Evolutionary conservation across 1,140 invertebrate species (phyloP).

Genomic region (Eufriesea mexicana): DNA sequence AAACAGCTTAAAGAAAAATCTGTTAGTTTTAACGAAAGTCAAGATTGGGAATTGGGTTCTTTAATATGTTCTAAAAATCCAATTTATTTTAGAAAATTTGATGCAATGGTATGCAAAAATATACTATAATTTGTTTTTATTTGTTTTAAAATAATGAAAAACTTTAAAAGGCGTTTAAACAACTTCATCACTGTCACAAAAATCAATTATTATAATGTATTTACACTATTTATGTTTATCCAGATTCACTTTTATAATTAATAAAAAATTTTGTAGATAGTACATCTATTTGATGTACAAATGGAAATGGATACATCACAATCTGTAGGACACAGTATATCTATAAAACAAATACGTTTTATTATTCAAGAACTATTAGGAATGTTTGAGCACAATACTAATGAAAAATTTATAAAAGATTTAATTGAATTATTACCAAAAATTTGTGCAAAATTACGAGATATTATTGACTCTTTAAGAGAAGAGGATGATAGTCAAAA

Average conservation of each 20-base stretch:
- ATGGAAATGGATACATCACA: constrained; percentile 70
- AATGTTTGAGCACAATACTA: constrained; percentile 74
- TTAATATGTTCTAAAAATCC: constrained; percentile 77
- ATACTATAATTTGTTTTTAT: neutral
- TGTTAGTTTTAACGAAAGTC: constrained; percentile 65
- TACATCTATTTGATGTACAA: constrained; percentile 73
- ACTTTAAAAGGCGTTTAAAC: neutral
- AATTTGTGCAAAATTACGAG: constrained; percentile 81
- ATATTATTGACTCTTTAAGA: constrained; percentile 78
- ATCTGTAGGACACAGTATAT: constrained; percentile 55
- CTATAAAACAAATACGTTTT: constrained; percentile 78
- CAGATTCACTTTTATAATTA: constrained; percentile 7
- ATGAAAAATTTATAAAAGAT: constrained; percentile 80
- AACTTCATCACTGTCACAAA: neutral
- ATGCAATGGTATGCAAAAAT: constrained; percentile 70
- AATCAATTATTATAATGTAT: neutral
- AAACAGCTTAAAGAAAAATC: constrained; percentile 56
- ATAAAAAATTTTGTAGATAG: constrained; percentile 66
- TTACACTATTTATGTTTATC: neutral
- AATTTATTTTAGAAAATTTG: constrained; percentile 77
- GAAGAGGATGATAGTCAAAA: constrained; percentile 84
- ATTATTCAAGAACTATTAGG: constrained; percentile 77
- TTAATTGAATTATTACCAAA: constrained; percentile 81
- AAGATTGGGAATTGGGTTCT: constrained; percentile 75
- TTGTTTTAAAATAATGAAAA: constrained; percentile 9